Conservation (phyloP, 2,113 vertebrate species). For the Ellobius talpinus region DNA sequence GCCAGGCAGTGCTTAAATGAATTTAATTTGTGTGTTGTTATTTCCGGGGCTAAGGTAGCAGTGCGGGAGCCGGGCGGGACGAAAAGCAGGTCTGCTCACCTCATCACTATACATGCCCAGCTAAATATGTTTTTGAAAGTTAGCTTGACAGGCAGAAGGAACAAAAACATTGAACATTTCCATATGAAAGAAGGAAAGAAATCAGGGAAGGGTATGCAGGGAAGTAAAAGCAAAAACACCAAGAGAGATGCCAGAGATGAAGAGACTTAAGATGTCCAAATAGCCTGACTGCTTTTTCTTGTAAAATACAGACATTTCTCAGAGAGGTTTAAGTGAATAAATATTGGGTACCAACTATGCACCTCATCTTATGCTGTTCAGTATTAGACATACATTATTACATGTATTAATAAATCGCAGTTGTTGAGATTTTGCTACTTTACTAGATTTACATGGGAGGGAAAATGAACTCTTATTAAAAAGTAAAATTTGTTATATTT, state of each 20-base stretch:
- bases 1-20: too few relatives aligned
- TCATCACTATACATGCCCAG: too few relatives aligned
- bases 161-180: not conserved
- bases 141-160: not conserved
- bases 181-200: not conserved
- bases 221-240: not conserved
- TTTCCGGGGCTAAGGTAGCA: too few relatives aligned
- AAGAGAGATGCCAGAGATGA: not conserved
- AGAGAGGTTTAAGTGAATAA: not conserved
- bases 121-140: not conserved
- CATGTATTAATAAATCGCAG: not conserved
- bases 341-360: not conserved
- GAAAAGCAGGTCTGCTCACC: too few relatives aligned
- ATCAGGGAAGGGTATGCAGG: not conserved
- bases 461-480: not conserved
- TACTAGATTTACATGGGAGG: not conserved
- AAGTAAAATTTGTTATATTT: not conserved
- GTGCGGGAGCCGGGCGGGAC: too few relatives aligned
- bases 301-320: not conserved
- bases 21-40: too few relatives aligned
- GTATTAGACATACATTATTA: not conserved
- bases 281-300: not conserved
- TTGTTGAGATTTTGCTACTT: not conserved
- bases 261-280: not conserved
- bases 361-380: not conserved